Conservation (phyloP, 1,140 invertebrate genomes). For the Panulirus ornatus region DNA sequence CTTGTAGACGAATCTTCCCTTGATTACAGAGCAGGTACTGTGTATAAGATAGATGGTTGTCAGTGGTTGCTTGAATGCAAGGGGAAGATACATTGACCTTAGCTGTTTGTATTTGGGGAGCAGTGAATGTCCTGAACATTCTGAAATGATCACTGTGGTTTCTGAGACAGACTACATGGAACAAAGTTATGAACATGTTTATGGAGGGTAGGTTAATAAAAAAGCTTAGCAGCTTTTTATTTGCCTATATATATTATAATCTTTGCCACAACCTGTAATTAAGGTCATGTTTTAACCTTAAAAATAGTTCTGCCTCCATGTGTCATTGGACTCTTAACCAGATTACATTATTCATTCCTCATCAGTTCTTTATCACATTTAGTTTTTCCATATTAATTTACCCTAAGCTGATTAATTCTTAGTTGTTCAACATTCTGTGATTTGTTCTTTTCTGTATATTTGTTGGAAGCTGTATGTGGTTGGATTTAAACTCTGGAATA, state of each 20-base stretch:
- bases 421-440: neutral
- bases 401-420: neutral
- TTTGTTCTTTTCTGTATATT: neutral
- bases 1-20: neutral
- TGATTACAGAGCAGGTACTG: neutral
- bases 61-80: neutral
- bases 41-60: slow-evolving; percentile 1
- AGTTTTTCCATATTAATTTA: neutral
- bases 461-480: neutral
- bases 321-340: neutral
- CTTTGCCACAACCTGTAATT: neutral
- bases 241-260: neutral
- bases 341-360: neutral
- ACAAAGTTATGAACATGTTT: neutral
- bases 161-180: neutral
- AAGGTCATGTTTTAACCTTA: neutral
- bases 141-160: neutral
- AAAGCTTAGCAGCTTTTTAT: neutral
- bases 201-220: slow-evolving; percentile 1
- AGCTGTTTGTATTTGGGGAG: neutral
- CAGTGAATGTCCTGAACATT: slow-evolving; percentile 22
- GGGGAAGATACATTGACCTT: neutral
- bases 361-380: neutral
- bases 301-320: neutral
- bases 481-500: neutral